A percentile compares a stretch with the other conserved stretches of the same genome.
These are phyloP conservation scores for Hoplodrina ambigua DNA, from an alignment of 2,888 invertebrate genomes.

Conservation along the genomic window DNA sequence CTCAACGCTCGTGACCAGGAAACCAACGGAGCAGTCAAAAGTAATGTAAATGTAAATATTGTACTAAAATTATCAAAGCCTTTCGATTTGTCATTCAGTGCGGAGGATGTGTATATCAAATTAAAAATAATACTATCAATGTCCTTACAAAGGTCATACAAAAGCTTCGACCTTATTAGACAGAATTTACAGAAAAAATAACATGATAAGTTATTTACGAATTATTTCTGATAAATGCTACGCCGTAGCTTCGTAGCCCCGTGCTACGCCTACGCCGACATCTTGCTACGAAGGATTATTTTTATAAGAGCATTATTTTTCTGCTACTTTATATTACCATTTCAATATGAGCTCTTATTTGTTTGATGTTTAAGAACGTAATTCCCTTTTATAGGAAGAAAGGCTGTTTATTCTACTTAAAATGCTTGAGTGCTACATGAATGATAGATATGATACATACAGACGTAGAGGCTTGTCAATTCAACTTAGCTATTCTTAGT, in stretches of 20 bases:
- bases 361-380: constrained; percentile 41
- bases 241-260: constrained; percentile 61
- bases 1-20: too few species aligned
- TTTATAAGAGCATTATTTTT: constrained; percentile 58
- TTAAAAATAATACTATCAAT: constrained; percentile 19
- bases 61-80: not conserved
- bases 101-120: not conserved
- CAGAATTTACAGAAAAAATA: constrained; percentile 1
- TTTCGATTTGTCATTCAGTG: not conserved
- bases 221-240: constrained; percentile 33
- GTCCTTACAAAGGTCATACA: constrained; percentile 12
- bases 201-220: not conserved
- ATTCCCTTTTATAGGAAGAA: constrained; percentile 14
- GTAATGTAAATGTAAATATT: too few species aligned
- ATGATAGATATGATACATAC: not conserved
- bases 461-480: not conserved
- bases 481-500: not conserved
- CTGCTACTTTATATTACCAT: constrained; percentile 36
- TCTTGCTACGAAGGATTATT: constrained; percentile 53
- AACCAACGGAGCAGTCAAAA: too few species aligned
- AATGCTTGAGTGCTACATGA: constrained; percentile 8
- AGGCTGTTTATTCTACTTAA: constrained; percentile 2
- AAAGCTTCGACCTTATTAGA: not conserved
- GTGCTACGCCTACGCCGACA: constrained; percentile 56
- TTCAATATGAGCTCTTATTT: constrained; percentile 48